Evolutionary conservation across 2,888 invertebrate genomes (phyloP), one percentile per base, ranked within the genome.

Genomic region (Drosophila nigricruria): DNA sequence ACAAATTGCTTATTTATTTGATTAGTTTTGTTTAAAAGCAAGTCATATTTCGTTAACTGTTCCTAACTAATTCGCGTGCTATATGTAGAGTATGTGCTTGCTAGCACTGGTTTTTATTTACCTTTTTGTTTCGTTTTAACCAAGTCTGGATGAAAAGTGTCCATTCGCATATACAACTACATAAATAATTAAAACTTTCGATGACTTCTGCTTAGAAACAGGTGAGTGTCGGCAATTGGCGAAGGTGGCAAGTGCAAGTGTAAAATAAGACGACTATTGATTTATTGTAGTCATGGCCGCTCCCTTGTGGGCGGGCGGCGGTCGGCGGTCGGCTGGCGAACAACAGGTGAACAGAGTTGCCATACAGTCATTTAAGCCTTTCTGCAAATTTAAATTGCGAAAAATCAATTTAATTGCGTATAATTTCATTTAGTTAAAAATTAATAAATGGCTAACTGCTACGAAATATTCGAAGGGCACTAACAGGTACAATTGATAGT

Each of bases 281-380:
- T 79, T 72, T 60, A 56, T 64, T 65, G 42, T 49, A 59, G 67
- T 67, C 61, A 59, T 65, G 61, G 40, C 63, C 71, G 78, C 78
- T 64, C 74, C 67, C 67, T 61, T 70, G 57, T 53, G 53, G 67
- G 67, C 58, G 25, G 66, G 67, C 59, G 50, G 65, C 60, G 67
- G 67, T 56, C 3, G 66, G 67, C 59, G 50, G 65, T 60, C 61
- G 63, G 65, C 79, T 86, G 74, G 82, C 68, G 84, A 68, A 84
- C 88, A 84, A 84, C 88, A 84, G 84, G 84, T 84, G 85, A 71
- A 78, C 61, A 61, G 66, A 10, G 79, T 62, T 79, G 76, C 69
- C 76, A 70, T 20, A 47, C 49, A 10, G 40, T 45, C 9, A 18
- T 6, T 40, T 45, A 58, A 54, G 27, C 45, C 50, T 54, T 62